Conservation (phyloP, 1,140 invertebrate genomes). For the Manduca sexta region DNA sequence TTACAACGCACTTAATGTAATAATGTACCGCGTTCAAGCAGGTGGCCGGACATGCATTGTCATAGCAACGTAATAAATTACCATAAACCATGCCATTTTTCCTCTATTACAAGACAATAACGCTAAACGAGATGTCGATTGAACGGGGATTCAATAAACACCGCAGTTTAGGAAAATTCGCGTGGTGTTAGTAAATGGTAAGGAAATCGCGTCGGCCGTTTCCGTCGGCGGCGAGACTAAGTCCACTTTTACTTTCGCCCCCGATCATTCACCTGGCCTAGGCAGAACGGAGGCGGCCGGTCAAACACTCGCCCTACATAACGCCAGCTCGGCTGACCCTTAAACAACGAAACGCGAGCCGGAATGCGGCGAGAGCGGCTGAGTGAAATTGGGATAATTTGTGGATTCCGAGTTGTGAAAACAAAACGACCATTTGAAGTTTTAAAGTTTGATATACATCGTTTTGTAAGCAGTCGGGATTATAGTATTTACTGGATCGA, state of each 20-base stretch:
- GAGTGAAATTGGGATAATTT: slow-evolving; percentile 1
- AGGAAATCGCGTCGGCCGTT: slow-evolving; percentile 38
- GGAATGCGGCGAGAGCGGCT: slow-evolving; percentile 1
- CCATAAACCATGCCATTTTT: no score
- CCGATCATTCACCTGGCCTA: slow-evolving; percentile 52
- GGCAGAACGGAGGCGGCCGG: slow-evolving; percentile 15
- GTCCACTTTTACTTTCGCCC: slow-evolving; percentile 62
- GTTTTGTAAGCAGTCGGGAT: no score
- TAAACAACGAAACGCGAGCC: not conserved
- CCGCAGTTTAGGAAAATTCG: slow-evolving; percentile 3
- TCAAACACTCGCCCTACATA: slow-evolving; percentile 42
- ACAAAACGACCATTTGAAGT: no score
- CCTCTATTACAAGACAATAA: not conserved
- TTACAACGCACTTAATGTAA: no score
- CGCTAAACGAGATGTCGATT: not conserved
- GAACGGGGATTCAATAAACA: not conserved
- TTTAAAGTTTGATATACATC: no score
- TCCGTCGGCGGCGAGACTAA: slow-evolving; percentile 25
- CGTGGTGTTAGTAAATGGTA: slow-evolving; percentile 7
- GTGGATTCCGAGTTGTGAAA: no score
- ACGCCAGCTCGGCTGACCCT: slow-evolving; percentile 3
- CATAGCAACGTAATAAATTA: no score
- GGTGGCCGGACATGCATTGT: no score
- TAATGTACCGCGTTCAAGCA: no score
- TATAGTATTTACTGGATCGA: no score